A percentile compares a stretch with the other conserved stretches of the same genome.
Evolutionary conservation across 2,888 invertebrate species (phyloP).

Genomic region (Dasypolia templi): DNA sequence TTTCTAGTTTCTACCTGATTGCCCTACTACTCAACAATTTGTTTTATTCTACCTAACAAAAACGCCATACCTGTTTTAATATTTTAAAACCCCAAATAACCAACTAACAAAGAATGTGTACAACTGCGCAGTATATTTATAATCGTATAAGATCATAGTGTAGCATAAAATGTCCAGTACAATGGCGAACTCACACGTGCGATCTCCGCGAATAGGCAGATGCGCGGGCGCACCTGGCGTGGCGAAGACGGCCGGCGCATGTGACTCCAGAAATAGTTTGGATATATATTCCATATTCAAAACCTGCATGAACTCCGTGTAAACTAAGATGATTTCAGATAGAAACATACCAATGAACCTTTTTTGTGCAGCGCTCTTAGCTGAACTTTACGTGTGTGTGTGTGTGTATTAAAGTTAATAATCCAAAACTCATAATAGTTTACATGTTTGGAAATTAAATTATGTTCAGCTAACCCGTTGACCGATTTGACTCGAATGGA

Average conservation of each 20-base stretch:
- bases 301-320: neutral
- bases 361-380: neutral
- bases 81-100: neutral
- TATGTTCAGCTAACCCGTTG: conserved; percentile 52
- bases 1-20: neutral
- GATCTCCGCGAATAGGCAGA: conserved; percentile 76
- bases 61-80: neutral
- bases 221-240: conserved; percentile 80
- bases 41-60: conserved; percentile 3
- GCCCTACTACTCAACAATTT: no score
- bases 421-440: neutral
- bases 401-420: no score
- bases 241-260: conserved; percentile 67
- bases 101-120: conserved; percentile 19
- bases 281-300: conserved; percentile 24
- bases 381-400: neutral
- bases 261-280: conserved; percentile 62
- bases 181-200: conserved; percentile 67
- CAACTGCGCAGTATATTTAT: conserved; percentile 28
- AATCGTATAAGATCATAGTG: conserved; percentile 39
- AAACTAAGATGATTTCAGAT: neutral
- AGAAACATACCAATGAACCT: neutral
- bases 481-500: conserved; percentile 59
- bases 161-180: conserved; percentile 45
- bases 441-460: neutral